These are phyloP conservation scores for Microtus richardsoni DNA, from an alignment of 2,113 vertebrate genomes.

Conservation along the genomic window DNA sequence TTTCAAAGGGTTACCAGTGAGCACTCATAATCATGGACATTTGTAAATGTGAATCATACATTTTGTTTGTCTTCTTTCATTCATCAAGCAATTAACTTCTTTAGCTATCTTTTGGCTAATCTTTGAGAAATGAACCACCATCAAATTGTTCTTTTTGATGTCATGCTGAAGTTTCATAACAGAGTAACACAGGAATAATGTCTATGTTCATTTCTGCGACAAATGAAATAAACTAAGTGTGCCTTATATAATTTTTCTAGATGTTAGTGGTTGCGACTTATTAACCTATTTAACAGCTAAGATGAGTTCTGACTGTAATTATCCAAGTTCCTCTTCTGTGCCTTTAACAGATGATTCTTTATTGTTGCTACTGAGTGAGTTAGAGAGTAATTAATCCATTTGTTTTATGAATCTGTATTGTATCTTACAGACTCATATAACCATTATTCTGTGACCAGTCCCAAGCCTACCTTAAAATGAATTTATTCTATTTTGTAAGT, in stretches of 20 bases:
- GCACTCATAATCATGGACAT: not conserved
- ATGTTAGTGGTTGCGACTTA: conserved; percentile 49
- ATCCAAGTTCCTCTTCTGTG: conserved; percentile 1
- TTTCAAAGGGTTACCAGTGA: not conserved
- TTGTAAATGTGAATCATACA: not conserved
- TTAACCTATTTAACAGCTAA: conserved; percentile 67
- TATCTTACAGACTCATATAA: conserved; percentile 29
- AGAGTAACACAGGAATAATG: not conserved
- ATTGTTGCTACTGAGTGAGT: not conserved
- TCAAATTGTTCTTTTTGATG: not conserved
- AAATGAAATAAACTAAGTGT: conserved; percentile 48
- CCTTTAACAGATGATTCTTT: not conserved
- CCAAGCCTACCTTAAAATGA: conserved; percentile 50
- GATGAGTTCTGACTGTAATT: conserved; percentile 52
- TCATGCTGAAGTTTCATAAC: not conserved
- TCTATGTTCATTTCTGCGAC: not conserved
- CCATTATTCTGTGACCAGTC: conserved; percentile 39
- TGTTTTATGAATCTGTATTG: not conserved
- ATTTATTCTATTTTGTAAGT: conserved; percentile 47
- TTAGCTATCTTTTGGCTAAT: not conserved
- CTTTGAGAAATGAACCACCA: not conserved
- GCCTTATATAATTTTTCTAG: conserved; percentile 31
- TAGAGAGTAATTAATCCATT: conserved; percentile 9
- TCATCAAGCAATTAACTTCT: not conserved
- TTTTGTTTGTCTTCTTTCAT: not conserved